Conservation (phyloP, 2,888 invertebrate genomes). For the Carpatolechia fugitivella region DNA sequence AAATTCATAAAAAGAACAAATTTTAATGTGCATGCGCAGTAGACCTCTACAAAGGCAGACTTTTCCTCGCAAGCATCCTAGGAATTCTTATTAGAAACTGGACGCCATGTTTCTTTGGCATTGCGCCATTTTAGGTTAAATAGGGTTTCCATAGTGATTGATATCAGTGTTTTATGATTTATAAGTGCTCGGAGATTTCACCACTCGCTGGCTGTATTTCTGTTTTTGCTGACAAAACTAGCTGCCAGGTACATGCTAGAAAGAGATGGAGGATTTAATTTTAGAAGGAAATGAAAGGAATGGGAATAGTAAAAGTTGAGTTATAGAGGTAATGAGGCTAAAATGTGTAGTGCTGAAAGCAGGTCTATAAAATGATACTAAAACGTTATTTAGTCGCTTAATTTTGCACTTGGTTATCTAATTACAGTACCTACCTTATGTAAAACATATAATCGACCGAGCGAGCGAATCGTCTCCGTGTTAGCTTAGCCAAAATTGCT, state of each 20-base stretch:
- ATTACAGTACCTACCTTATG: no score
- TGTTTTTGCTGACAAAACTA: slow-evolving; percentile 3
- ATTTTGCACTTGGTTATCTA: no score
- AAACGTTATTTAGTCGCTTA: no score
- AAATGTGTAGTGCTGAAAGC: neutral
- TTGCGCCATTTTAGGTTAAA: slow-evolving; percentile 9
- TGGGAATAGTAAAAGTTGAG: neutral
- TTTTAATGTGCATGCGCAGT: neutral
- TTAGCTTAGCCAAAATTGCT: no score
- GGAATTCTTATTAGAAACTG: neutral
- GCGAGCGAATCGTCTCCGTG: no score
- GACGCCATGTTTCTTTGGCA: neutral
- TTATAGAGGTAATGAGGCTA: neutral
- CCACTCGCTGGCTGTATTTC: slow-evolving; percentile 1
- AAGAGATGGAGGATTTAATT: neutral
- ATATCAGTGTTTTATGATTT: slow-evolving; percentile 13
- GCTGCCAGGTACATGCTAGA: neutral
- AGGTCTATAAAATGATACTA: neutral
- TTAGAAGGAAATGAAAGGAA: neutral
- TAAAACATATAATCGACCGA: neutral
- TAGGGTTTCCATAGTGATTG: slow-evolving; percentile 9
- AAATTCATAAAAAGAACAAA: no score
- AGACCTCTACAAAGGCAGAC: neutral
- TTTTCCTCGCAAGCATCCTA: neutral
- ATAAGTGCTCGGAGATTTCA: slow-evolving; percentile 9